Base-by-base conservation (phyloP, 2,113 vertebrate genomes). In the Hydropotes inermis region DNA sequence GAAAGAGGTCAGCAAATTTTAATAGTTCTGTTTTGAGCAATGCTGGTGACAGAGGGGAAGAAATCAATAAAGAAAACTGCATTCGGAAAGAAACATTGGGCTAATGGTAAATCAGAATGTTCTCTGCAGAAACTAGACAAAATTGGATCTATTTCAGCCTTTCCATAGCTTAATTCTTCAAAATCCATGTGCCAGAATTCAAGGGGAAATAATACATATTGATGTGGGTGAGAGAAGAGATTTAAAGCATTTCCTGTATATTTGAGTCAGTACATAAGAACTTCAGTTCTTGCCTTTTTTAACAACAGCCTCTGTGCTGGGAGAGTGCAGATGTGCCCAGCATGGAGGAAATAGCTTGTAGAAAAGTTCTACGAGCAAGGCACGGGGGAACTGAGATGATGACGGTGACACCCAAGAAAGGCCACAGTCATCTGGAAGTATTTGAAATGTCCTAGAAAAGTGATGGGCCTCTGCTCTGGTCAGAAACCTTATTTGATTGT, bases 61-160 rank as follows among this genome's bases (percentile, higher is more conserved):
- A 94, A 96, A 94, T 98, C 96, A 96, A 96, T 97, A 92, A 90
- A 84, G 70, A 92, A 95, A 97, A 86, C 43, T 60, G 12, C 81
- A 33, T 93, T 96, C 52, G 50, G 57, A 95, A 96, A 96, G 64
- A 91, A 93, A 93, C 55, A 81, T 0, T 1, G 10, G 27, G 5
- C 52, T 83, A 85, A 91, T 30, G 21, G 81, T 67, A 89, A 96
- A 92, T 90, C 50, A 76, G 55, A 96, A 83, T 6, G 78, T 87
- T 92, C 83, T 74, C 81, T 87, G 87, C n/a, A 93, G 88, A 96
- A 92, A 33, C 5, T 57, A 89, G 83, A 55, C 45, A 64, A 95
- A 88, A 81, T 23, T 21, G 19, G 27, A 93, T 79, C 86, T 91
- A 58, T 7, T 55, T 74, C n/a, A 1, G 30, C 10, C 67, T 70